These are phyloP conservation scores for Brevimyrus niger DNA, from an alignment of 2,113 vertebrate genomes.

Conservation along the genomic window DNA sequence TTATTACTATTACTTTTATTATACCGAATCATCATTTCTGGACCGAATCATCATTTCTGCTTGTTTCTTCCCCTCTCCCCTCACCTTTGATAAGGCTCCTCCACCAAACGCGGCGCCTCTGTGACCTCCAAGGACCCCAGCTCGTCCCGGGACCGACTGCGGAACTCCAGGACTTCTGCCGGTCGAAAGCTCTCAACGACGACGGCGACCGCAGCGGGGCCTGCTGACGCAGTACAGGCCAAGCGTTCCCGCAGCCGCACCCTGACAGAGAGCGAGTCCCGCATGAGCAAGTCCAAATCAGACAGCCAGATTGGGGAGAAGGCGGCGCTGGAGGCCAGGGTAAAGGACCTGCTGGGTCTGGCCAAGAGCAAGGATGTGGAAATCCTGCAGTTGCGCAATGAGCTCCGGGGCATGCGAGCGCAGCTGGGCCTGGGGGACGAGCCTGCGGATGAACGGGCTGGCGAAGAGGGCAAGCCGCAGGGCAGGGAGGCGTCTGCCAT, in stretches of 20 bases:
- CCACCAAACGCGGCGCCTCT: conserved; percentile 67
- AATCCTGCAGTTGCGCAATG: conserved; percentile 76
- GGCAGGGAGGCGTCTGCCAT: conserved; percentile 66
- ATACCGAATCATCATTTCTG: no score
- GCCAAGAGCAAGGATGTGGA: conserved; percentile 88
- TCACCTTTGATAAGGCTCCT: conserved; percentile 45
- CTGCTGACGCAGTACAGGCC: conserved; percentile 48
- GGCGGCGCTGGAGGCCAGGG: conserved; percentile 77
- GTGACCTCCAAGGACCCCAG: conserved; percentile 72
- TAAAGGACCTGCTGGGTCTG: conserved; percentile 79
- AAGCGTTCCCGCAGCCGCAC: conserved; percentile 75
- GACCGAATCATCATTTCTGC: not conserved
- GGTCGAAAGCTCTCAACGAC: conserved; percentile 67
- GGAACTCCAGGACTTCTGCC: conserved; percentile 70
- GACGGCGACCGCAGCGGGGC: conserved; percentile 50
- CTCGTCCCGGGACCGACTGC: conserved; percentile 73
- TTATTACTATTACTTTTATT: no score
- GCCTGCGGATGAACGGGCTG: conserved; percentile 33
- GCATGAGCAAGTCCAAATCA: conserved; percentile 91
- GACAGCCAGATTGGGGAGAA: conserved; percentile 88
- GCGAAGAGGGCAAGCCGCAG: conserved; percentile 50
- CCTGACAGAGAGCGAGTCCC: conserved; percentile 63
- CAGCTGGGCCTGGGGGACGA: conserved; percentile 74
- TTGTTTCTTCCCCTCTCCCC: not conserved
- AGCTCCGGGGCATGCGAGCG: conserved; percentile 77